phyloP scores from a whole-genome alignment of 2,797 vertebrate species.

The Tenualosa ilisha region DNA sequence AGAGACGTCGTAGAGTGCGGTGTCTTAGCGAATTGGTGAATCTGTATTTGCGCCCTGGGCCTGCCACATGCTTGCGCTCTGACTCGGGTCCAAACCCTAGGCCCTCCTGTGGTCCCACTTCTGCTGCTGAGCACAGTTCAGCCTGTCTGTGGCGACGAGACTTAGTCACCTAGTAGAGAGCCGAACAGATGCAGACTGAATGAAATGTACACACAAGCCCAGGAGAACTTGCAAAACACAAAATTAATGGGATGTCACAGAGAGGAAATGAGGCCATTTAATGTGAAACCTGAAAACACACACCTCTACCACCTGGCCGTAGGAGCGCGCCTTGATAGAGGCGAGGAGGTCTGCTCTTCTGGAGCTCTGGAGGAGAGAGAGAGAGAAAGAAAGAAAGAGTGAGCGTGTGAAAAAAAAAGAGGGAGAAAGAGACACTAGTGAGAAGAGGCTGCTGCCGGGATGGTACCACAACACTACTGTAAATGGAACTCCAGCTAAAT shows the following conservation, averaged over 20 bases:
- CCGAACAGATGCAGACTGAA: not conserved
- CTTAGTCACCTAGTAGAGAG: slow-evolving; percentile 72
- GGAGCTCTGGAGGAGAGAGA: slow-evolving; percentile 71
- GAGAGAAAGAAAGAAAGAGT: not conserved
- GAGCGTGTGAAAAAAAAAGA: not conserved
- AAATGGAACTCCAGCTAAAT: not conserved
- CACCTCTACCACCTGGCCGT: slow-evolving; percentile 80
- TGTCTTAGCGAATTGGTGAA: not conserved
- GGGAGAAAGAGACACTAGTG: not conserved
- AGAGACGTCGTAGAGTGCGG: slow-evolving; percentile 1
- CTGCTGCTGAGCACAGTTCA: slow-evolving; percentile 50
- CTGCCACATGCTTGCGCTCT: not conserved
- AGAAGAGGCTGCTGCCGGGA: not conserved
- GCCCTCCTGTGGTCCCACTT: not conserved
- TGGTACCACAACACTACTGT: not conserved
- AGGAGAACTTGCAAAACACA: not conserved
- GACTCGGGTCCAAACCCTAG: no score
- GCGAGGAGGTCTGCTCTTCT: slow-evolving; percentile 80
- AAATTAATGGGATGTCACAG: not conserved
- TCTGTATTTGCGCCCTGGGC: not conserved
- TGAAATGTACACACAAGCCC: not conserved
- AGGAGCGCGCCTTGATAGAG: slow-evolving; percentile 87
- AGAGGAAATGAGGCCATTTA: not conserved
- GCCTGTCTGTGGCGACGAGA: slow-evolving; percentile 77
- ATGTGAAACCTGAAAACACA: slow-evolving; percentile 43